Evolutionary conservation across 35 echinoderm and acorn worm species (phyloP).

Genomic region (Chiridota heheva): DNA sequence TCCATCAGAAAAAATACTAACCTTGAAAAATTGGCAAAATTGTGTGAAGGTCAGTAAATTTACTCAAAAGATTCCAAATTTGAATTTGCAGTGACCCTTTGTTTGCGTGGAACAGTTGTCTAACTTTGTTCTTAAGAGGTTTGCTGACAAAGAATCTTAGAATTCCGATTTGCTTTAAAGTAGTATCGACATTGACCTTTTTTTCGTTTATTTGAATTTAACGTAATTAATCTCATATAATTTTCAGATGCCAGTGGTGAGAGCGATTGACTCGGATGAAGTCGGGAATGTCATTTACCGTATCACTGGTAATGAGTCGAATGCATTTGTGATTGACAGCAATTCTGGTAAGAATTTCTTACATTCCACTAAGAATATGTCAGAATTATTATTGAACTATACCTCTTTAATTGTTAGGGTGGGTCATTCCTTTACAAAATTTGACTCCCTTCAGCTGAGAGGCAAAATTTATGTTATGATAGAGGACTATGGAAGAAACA

Average conservation of each 20-base stretch:
- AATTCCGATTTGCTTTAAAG: neutral
- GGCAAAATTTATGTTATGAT: no score
- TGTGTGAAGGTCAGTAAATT: neutral
- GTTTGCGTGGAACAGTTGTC: neutral
- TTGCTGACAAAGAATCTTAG: neutral
- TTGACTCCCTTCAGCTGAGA: no score
- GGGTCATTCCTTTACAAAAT: no score
- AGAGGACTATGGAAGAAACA: no score
- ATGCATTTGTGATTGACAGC: conserved; percentile 65
- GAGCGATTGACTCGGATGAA: conserved; percentile 62
- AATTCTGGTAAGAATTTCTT: conserved; percentile 58
- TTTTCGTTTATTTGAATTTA: neutral
- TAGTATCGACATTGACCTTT: neutral
- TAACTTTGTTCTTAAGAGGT: neutral
- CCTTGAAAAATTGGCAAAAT: neutral
- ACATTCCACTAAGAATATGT: no score
- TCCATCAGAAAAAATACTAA: neutral
- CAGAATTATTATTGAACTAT: no score
- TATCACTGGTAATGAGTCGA: conserved; percentile 51
- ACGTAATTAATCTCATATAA: neutral
- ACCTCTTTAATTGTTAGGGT: no score
- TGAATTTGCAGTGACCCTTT: neutral
- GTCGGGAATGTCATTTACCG: conserved; percentile 55
- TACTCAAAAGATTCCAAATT: no score
- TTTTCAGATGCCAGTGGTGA: conserved; percentile 51